These are phyloP conservation scores for Platyrinchus mystaceus DNA, from an alignment of 2,797 vertebrate species.

Conservation along the genomic window DNA sequence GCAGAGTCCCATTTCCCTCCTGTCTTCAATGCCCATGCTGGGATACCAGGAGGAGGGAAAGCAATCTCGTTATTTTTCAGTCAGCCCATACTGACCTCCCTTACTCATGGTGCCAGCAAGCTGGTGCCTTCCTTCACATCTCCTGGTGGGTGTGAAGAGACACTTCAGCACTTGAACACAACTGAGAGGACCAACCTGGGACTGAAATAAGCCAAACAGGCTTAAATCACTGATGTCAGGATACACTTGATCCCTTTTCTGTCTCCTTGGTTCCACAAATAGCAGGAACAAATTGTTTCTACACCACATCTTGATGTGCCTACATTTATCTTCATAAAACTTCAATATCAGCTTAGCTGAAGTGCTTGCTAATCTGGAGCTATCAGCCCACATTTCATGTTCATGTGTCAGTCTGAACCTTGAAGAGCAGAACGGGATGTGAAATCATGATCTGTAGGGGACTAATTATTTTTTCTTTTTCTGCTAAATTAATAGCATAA, in stretches of 20 bases:
- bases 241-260: not conserved
- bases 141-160: fast-evolving
- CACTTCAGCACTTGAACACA: not conserved
- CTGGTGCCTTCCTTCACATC: not conserved
- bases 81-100: not conserved
- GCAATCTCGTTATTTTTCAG: not conserved
- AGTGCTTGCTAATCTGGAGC: not conserved
- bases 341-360: not conserved
- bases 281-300: not conserved
- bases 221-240: not conserved
- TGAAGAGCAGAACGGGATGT: not conserved
- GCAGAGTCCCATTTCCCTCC: not conserved
- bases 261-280: not conserved
- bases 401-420: not conserved
- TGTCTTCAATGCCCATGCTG: not conserved
- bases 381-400: not conserved
- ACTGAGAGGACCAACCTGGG: not conserved
- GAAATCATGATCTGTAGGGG: not conserved
- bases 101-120: fast-evolving
- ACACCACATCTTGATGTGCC: too few relatives aligned
- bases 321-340: not conserved
- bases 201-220: not conserved
- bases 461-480: not conserved
- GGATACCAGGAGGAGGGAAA: not conserved
- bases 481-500: not conserved